These are phyloP conservation scores for Ceratothoa steindachneri DNA, from an alignment of 2,888 invertebrate species.

Conservation along the genomic window DNA sequence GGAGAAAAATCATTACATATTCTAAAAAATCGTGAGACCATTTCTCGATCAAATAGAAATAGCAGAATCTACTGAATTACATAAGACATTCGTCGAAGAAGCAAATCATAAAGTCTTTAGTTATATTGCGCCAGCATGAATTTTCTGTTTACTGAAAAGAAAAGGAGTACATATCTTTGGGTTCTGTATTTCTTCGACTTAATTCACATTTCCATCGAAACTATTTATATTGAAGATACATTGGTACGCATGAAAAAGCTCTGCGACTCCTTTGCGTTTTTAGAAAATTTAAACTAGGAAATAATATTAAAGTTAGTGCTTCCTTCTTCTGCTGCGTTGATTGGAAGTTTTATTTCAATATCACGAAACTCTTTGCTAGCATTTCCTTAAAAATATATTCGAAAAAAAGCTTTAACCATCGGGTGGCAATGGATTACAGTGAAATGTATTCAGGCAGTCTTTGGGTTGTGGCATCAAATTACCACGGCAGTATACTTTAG, in stretches of 20 bases:
- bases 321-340: background rate
- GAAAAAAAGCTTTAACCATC: background rate
- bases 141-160: background rate
- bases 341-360: background rate
- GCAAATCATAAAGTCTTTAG: no score
- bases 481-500: background rate
- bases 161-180: background rate
- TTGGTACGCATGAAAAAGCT: background rate
- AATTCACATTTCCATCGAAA: background rate
- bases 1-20: no score
- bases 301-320: background rate
- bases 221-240: background rate
- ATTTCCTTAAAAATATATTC: background rate
- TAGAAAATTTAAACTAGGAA: background rate
- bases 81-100: no score
- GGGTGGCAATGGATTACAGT: background rate
- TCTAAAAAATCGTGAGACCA: no score
- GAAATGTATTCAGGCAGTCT: background rate
- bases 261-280: background rate
- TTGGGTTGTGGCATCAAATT: background rate
- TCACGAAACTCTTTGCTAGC: background rate
- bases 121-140: no score
- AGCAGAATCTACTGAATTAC: no score
- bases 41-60: no score
- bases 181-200: background rate